phyloP scores from a whole-genome alignment of 2,888 invertebrate genomes.

The Labia minor region DNA sequence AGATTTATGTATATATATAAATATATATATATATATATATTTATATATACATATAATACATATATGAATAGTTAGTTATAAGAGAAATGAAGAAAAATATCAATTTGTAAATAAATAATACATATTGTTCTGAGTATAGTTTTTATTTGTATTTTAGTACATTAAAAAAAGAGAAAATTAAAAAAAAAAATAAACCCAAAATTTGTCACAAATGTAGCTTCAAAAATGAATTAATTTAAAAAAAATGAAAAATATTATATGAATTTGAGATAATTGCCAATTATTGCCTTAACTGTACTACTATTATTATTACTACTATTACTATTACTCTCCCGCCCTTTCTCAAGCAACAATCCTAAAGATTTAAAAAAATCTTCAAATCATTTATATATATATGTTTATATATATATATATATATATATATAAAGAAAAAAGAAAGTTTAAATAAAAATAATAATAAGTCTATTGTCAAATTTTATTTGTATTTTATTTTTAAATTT shows the following conservation, averaged over 20 bases:
- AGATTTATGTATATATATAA: no score
- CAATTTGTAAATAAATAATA: background rate
- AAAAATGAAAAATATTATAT: background rate
- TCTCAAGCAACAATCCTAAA: constrained; percentile 1
- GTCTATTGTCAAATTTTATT: no score
- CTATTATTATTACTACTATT: no score
- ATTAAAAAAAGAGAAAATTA: background rate
- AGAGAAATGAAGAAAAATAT: background rate
- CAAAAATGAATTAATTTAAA: constrained; percentile 3
- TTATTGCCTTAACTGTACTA: constrained; percentile 3
- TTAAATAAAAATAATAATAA: background rate
- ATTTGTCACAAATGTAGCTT: constrained; percentile 7
- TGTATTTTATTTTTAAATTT: no score
- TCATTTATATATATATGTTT: background rate
- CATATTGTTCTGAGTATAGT: background rate
- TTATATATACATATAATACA: no score
- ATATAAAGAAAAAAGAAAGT: background rate
- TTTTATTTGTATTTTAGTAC: constrained; percentile 9
- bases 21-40: no score
- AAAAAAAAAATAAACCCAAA: background rate
- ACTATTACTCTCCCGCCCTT: background rate
- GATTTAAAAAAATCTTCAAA: background rate
- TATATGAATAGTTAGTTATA: no score
- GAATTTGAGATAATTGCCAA: constrained; percentile 1
- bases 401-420: background rate